Base-by-base conservation (phyloP, 1,140 invertebrate genomes). In the Leptopilina clavipes region DNA sequence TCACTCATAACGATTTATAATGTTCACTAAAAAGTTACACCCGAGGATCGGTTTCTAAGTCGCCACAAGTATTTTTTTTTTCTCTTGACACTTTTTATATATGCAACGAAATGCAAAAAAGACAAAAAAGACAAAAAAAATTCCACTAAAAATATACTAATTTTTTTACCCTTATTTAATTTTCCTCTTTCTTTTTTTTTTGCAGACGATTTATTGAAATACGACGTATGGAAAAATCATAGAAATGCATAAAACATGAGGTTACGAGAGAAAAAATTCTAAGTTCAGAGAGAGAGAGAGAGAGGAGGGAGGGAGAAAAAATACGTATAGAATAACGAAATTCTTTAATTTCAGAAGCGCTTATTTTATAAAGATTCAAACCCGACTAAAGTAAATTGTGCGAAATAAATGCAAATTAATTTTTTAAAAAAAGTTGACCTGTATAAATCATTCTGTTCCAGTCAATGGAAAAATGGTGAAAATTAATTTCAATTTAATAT, bases 1-100 rank as follows among this genome's bases (percentile, higher is more conserved):
- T n/a, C 59, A 31, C 25, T 65, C 48, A 52, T 52, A 52, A 52
- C 48, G 48, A 52, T 52, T 52, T 52, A 52, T n/a, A 52, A 40
- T 40, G 48, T 52, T 52, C 48, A 17, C 48, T 7, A 52, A 52
- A 65, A 12, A 14, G 59, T 31, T 31, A 25, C 25, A 31, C 37
- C 22, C 25, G 12, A 31, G 25, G 22, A 65, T 65, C 59, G 25
- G 14, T 65, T 65, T 65, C 59, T 65, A 65, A 31, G 22, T 18
- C 8, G 10, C 54, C 17, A 25, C 54, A 59, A 59, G 54, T 12
- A 10, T 59, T 18, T 22, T 25, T 10, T 11, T 22, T 59, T 59
- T 14, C 1, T 48, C 10, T 9, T 45, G 10, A 10, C 8, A 48
- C 14, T 17, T 48, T 48, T 45, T n/a, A 45, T 31, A 6, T 31